A percentile compares a stretch with the other conserved stretches of the same genome.
phyloP scores from a whole-genome alignment of 2,113 vertebrate genomes.

The Solea senegalensis region DNA sequence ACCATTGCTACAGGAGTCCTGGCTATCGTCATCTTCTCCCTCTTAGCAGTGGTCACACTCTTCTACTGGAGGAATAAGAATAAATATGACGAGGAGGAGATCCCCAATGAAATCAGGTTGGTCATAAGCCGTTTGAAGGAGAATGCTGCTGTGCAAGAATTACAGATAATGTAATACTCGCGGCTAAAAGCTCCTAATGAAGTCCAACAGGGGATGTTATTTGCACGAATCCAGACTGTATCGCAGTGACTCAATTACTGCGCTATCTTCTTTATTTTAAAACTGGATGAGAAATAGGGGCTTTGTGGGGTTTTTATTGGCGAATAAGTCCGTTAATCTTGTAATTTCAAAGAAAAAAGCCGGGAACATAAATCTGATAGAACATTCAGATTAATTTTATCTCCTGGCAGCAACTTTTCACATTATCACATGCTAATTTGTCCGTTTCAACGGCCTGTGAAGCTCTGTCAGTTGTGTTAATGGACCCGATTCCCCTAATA shows the following conservation, averaged over 20 bases:
- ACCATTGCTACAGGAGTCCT: conserved; percentile 88
- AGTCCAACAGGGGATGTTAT: neutral
- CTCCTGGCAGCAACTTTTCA: conserved; percentile 23
- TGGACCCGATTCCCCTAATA: conserved; percentile 14
- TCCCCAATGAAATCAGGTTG: conserved; percentile 98
- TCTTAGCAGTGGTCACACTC: conserved; percentile 88
- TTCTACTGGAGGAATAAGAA: conserved; percentile 98
- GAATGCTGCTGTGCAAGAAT: neutral
- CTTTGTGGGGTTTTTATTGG: too few relatives aligned
- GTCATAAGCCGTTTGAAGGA: neutral
- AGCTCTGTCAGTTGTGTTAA: conserved; percentile 31
- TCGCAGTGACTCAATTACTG: too few relatives aligned
- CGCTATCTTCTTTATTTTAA: too few relatives aligned
- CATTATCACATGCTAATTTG: conserved; percentile 31
- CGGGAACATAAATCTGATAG: conserved; percentile 25
- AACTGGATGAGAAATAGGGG: too few relatives aligned
- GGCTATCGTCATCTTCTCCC: conserved; percentile 87
- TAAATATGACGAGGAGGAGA: conserved; percentile 97
- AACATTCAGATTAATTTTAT: conserved; percentile 15
- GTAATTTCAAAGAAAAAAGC: too few relatives aligned
- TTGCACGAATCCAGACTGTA: neutral
- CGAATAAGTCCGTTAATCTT: neutral
- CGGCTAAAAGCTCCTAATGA: neutral
- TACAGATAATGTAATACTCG: neutral
- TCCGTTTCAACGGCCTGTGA: conserved; percentile 39